Conservation (phyloP, 2,113 vertebrate species). For the Erythrolamprus reginae region DNA sequence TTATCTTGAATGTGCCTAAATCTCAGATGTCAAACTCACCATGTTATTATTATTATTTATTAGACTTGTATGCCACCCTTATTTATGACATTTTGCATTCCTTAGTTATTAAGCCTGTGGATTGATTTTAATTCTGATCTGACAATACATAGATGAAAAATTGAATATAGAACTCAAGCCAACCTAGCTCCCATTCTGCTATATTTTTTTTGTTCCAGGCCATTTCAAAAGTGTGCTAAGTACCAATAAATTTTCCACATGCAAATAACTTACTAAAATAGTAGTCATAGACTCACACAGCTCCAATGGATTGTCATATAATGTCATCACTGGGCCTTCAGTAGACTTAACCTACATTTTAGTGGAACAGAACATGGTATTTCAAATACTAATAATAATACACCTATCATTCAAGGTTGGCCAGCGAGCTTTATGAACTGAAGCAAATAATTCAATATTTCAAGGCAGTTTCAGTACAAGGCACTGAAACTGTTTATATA, state of each 20-base stretch:
- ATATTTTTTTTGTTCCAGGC: neutral
- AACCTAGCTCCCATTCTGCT: neutral
- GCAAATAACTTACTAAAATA: slow-evolving; percentile 41
- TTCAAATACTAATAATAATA: neutral
- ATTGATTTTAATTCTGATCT: neutral
- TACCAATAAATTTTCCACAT: slow-evolving; percentile 23
- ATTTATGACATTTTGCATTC: neutral
- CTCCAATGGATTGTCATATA: slow-evolving; percentile 7
- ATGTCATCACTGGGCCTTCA: neutral
- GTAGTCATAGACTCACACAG: slow-evolving; percentile 16
- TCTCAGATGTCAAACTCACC: too few species aligned
- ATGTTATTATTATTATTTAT: too few species aligned
- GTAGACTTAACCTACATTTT: slow-evolving; percentile 25
- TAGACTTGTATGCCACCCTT: too few species aligned
- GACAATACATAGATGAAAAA: neutral
- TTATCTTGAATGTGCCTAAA: neutral
- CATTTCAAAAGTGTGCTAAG: slow-evolving; percentile 19
- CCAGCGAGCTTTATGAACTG: slow-evolving; percentile 20
- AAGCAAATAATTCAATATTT: neutral
- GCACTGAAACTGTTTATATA: slow-evolving; percentile 42
- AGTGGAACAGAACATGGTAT: slow-evolving; percentile 23
- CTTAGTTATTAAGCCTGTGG: neutral
- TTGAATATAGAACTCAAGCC: neutral
- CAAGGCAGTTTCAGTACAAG: slow-evolving; percentile 2
- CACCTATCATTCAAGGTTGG: slow-evolving; percentile 38